These are phyloP conservation scores for Cochlearius cochlearius DNA, from an alignment of 2,113 vertebrate genomes.

Conservation along the genomic window DNA sequence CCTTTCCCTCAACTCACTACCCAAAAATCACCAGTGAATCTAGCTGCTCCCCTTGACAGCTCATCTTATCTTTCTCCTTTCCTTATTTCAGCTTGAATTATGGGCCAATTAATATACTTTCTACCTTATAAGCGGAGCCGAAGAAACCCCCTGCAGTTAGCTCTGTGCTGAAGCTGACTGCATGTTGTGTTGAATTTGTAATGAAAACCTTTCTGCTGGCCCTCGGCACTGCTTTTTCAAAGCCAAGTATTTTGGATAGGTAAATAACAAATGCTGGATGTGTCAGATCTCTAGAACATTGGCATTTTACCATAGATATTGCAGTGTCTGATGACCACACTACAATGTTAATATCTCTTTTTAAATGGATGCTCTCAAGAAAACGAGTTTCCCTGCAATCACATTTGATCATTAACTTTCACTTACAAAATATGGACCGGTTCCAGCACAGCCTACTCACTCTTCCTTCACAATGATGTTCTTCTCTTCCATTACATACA, in stretches of 20 bases:
- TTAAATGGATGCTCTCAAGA: neutral
- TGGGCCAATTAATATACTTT: slow-evolving; percentile 17
- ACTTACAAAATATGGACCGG: neutral
- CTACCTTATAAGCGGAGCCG: neutral
- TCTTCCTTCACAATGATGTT: neutral
- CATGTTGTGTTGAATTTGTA: neutral
- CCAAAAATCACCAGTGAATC: neutral
- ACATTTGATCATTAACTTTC: neutral
- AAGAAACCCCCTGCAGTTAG: neutral
- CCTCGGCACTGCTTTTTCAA: neutral
- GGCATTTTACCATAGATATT: neutral
- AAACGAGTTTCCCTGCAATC: neutral
- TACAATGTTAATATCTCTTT: neutral
- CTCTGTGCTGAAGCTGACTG: neutral
- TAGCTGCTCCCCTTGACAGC: neutral
- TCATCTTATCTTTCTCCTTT: neutral
- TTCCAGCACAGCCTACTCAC: neutral
- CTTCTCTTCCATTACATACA: neutral
- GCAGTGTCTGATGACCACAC: neutral
- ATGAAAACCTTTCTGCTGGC: neutral
- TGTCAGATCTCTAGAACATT: neutral
- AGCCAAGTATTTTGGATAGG: neutral
- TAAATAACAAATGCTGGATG: slow-evolving; percentile 16
- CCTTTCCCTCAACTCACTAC: neutral
- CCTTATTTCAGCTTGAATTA: slow-evolving; percentile 39